Evolutionary conservation across 2,113 vertebrate species (phyloP).

Genomic region (Glaucidium brasilianum): DNA sequence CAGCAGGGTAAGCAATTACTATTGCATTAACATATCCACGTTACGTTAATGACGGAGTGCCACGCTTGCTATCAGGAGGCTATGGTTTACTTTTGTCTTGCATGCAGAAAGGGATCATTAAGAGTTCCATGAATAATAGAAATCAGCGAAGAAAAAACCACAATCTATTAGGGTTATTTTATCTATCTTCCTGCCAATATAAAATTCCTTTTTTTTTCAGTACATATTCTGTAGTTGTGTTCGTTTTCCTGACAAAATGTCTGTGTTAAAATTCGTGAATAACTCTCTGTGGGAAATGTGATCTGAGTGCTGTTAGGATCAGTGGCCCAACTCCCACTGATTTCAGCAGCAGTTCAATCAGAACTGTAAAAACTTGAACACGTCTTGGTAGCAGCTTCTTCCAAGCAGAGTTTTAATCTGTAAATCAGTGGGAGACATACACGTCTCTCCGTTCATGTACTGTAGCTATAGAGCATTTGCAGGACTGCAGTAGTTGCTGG

Average conservation of each 20-base stretch:
- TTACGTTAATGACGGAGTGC: neutral
- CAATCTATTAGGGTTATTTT: neutral
- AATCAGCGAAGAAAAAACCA: neutral
- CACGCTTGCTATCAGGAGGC: neutral
- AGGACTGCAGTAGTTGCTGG: neutral
- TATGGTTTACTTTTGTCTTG: conserved; percentile 19
- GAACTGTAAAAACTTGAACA: conserved; percentile 1
- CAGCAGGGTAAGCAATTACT: neutral
- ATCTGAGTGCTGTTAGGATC: conserved; percentile 7
- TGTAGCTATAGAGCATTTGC: neutral
- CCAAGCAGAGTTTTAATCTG: conserved; percentile 2
- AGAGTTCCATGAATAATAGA: conserved; percentile 40
- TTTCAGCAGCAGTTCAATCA: neutral
- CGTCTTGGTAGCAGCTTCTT: neutral
- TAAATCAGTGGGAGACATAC: conserved; percentile 39
- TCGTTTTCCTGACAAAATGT: conserved; percentile 33
- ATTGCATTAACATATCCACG: neutral
- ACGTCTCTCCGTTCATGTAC: neutral
- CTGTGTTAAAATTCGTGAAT: neutral
- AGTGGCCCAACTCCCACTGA: neutral
- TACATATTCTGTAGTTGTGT: neutral
- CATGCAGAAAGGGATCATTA: conserved; percentile 18
- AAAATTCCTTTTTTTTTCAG: neutral
- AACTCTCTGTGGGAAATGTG: neutral
- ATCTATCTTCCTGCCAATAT: neutral